Evolutionary conservation across 2,113 vertebrate genomes (phyloP), one percentile per base, ranked within the genome.

Genomic region (Heterotis niloticus): DNA sequence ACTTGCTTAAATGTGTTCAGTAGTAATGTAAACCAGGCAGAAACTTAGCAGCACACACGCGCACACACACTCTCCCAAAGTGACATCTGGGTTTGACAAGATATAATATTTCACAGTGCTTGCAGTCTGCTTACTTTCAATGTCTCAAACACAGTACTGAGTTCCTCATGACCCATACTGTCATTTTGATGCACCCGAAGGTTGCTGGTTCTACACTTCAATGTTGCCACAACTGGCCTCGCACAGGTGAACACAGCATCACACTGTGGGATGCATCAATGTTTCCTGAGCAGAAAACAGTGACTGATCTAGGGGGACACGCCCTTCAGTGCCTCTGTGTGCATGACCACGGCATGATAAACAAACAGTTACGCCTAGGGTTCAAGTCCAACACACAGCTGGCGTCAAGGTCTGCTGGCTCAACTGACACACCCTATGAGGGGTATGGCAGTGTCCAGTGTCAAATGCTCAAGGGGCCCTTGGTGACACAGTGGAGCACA

Each of bases 31-130:
- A 20, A 44, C 3, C 64, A 24, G 64, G 64, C 5, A 17, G 13
- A 34, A 29, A 13, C n/a, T 67, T 14, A 26, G 23, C 17, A 29
- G 14, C 1, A 16, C 26, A 34, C 26, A 29, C 14, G 5, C 66
- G 0, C 16, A 10, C 24, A 77, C 34, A 18, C 57, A 34, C 59
- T 62, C 28, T 18, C 60, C 23, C 16, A 59, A 23, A 68, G 64
- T 29, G 54, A n/a, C 66, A 60, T 62, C 77, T 56, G 5, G 18
- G 67, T 4, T 24, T 51, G 54, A 78, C 28, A n/a, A n/a, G 56
- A 20, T 16, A 34, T 56, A 78, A 23, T 12, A 62, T 78, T 78
- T 71, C 67, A 24, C 77, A 71, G 56, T n/a, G 11, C 28, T 78
- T 68, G 20, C 26, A 51, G 54, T 59, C 28, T 10, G 20, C 29